phyloP scores from a whole-genome alignment of 1,140 invertebrate genomes.

The Triops longicaudatus region DNA sequence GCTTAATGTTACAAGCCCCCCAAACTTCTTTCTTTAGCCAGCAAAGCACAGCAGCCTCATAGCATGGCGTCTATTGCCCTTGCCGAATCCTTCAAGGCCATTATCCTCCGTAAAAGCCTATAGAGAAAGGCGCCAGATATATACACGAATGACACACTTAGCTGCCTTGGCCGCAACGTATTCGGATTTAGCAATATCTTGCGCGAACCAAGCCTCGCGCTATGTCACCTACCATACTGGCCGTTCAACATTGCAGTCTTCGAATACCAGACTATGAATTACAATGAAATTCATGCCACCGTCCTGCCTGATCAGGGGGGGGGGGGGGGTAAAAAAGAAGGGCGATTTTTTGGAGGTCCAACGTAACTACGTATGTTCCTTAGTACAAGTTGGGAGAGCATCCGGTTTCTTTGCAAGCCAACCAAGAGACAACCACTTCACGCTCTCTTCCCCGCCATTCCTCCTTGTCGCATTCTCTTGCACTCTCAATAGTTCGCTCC shows the following conservation, averaged over 20 bases:
- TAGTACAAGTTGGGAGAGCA: background rate
- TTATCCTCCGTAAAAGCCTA: background rate
- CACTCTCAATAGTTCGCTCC: constrained; percentile 2
- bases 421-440: constrained; percentile 1
- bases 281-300: no score
- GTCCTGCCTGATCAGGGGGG: no score
- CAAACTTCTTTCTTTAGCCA: constrained; percentile 12
- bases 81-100: constrained; percentile 5
- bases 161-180: background rate
- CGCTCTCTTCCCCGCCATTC: constrained; percentile 4
- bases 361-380: background rate
- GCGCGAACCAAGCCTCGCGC: no score
- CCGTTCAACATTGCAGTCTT: no score
- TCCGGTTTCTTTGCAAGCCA: constrained; percentile 6
- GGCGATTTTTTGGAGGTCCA: no score
- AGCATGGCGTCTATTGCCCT: constrained; percentile 14
- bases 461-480: background rate
- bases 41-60: constrained; percentile 3
- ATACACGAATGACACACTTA: background rate
- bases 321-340: no score
- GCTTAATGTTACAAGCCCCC: background rate
- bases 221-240: no score
- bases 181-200: background rate
- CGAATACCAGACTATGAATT: no score
- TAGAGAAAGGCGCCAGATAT: constrained; percentile 1